Conservation (phyloP, 64 coral and sea anemone species). For the Montipora foliosa region DNA sequence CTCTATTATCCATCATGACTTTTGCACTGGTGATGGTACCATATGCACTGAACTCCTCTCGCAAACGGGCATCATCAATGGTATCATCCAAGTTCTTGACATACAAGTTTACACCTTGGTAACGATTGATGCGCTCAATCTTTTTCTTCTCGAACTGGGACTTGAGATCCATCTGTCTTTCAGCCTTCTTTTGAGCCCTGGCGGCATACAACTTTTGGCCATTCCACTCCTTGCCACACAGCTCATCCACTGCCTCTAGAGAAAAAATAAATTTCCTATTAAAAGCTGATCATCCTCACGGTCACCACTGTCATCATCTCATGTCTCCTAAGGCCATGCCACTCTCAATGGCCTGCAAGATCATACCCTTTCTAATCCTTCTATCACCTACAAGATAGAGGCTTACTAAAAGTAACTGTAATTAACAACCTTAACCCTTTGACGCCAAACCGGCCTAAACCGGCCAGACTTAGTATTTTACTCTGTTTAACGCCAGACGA, state of each 20-base stretch:
- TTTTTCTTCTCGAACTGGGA: slow-evolving; percentile 91
- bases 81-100: slow-evolving; percentile 97
- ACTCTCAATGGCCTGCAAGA: no score
- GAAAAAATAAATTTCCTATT: no score
- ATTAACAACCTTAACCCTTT: no score
- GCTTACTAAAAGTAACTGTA: no score
- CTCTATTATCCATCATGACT: slow-evolving; percentile 93
- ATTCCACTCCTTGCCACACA: slow-evolving; percentile 77
- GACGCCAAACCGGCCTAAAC: no score
- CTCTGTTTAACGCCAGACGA: no score
- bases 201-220: slow-evolving; percentile 86
- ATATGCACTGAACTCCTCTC: slow-evolving; percentile 90
- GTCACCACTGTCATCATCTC: no score
- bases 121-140: slow-evolving; percentile 89
- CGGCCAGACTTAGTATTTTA: no score
- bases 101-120: slow-evolving; percentile 96
- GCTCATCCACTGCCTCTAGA: slow-evolving; percentile 79
- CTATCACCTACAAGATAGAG: no score
- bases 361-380: no score
- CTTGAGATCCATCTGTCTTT: slow-evolving; percentile 88
- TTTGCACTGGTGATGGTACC: slow-evolving; percentile 97
- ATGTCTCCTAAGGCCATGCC: no score
- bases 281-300: no score
- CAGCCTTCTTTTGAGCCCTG: slow-evolving; percentile 85
- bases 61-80: slow-evolving; percentile 85